These are phyloP conservation scores for Sylvilagus floridanus DNA, from an alignment of 2,797 vertebrate species.

Conservation along the genomic window DNA sequence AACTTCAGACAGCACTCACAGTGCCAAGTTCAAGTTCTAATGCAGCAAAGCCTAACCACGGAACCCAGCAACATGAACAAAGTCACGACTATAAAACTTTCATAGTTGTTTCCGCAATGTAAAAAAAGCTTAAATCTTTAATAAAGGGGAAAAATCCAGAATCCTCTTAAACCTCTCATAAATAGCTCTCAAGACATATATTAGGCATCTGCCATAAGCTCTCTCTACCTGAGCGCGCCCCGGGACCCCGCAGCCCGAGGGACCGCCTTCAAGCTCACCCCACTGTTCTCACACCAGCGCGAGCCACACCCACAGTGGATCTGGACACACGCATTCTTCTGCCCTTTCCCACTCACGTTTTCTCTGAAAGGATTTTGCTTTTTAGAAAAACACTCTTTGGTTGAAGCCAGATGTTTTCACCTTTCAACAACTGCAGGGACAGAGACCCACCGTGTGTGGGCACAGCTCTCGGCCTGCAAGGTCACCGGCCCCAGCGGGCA, in stretches of 20 bases:
- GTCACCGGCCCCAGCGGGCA: background rate
- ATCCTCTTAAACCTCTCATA: conserved; percentile 74
- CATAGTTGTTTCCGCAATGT: conserved; percentile 80
- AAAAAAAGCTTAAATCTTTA: conserved; percentile 71
- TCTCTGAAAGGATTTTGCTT: conserved; percentile 62
- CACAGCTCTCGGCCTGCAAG: background rate
- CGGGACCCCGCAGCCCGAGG: conserved; percentile 70
- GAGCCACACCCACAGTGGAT: background rate
- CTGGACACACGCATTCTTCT: background rate
- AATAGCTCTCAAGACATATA: conserved; percentile 79
- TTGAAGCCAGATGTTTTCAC: conserved; percentile 68
- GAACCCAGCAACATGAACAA: conserved; percentile 81
- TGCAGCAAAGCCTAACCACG: conserved; percentile 77
- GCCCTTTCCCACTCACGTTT: conserved; percentile 22
- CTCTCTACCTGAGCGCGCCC: conserved; percentile 77
- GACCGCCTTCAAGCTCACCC: conserved; percentile 53
- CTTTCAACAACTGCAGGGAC: conserved; percentile 50
- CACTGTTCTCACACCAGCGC: conserved; percentile 36
- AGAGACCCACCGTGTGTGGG: background rate
- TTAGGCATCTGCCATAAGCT: conserved; percentile 73
- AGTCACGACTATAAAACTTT: conserved; percentile 77
- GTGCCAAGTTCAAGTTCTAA: conserved; percentile 74
- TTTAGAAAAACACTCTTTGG: conserved; percentile 72
- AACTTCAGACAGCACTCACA: conserved; percentile 78
- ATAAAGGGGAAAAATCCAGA: conserved; percentile 76